These are phyloP conservation scores for Bimastos eiseni DNA, from an alignment of 2,888 invertebrate species.

Conservation along the genomic window DNA sequence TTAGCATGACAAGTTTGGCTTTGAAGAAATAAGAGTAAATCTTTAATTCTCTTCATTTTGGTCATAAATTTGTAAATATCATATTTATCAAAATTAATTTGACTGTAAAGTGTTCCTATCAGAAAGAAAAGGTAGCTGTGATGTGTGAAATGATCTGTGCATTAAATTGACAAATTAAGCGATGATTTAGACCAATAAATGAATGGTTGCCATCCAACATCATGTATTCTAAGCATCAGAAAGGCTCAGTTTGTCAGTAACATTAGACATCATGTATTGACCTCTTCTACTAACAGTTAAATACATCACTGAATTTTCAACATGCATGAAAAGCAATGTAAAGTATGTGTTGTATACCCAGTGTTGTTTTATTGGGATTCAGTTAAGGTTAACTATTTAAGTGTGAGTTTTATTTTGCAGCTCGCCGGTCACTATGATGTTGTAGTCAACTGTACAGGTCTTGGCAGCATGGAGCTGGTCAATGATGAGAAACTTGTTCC, in stretches of 20 bases:
- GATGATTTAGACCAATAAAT: background rate
- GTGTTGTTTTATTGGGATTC: background rate
- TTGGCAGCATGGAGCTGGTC: slow-evolving; percentile 39
- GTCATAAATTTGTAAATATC: background rate
- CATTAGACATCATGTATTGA: too few relatives aligned
- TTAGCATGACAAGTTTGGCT: background rate
- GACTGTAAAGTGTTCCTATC: background rate
- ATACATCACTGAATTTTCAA: background rate
- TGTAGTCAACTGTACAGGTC: slow-evolving; percentile 43
- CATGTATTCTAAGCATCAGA: background rate
- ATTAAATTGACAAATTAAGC: background rate
- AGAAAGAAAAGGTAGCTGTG: background rate
- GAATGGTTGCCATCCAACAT: background rate
- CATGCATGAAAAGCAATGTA: background rate
- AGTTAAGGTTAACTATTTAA: background rate
- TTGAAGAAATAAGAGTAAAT: background rate
- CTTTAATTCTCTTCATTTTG: background rate
- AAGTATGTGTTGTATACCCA: background rate
- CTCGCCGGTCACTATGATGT: slow-evolving; percentile 40
- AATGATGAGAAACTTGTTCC: slow-evolving; percentile 39
- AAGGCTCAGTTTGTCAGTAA: too few relatives aligned
- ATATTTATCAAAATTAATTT: background rate
- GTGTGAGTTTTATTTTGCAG: slow-evolving; percentile 30
- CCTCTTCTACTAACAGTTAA: background rate
- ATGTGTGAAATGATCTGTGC: background rate